phyloP scores from a whole-genome alignment of 2,888 invertebrate genomes.

The Zele albiditarsus region DNA sequence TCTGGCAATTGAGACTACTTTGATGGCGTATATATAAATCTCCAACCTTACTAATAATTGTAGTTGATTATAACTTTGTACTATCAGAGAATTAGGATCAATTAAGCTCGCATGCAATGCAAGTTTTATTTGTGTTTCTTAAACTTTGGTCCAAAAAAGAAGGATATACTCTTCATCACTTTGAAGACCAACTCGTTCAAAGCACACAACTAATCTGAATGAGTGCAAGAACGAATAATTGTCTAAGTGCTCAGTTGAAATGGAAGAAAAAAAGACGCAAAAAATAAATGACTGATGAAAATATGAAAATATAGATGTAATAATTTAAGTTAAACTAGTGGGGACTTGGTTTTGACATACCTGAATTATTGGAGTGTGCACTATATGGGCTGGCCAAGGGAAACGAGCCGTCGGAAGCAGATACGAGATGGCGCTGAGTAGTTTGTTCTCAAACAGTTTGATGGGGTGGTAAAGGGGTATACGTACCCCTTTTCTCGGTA shows the following conservation, averaged over 20 bases:
- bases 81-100: too few species aligned
- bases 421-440: conserved; percentile 52
- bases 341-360: conserved; percentile 61
- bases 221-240: neutral
- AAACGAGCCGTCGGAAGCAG: conserved; percentile 59
- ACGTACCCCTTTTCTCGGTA: neutral
- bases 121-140: too few species aligned
- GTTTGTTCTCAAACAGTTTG: conserved; percentile 15
- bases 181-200: too few species aligned
- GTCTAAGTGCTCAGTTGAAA: conserved; percentile 23
- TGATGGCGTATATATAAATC: too few species aligned
- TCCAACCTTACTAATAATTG: too few species aligned
- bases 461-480: neutral
- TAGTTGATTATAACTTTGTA: too few species aligned
- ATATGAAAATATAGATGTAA: conserved; percentile 31
- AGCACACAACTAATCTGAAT: too few species aligned
- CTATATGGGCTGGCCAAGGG: conserved; percentile 17
- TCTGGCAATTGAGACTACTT: too few species aligned
- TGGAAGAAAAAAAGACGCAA: conserved; percentile 8
- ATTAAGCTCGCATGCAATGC: too few species aligned
- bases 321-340: conserved; percentile 24
- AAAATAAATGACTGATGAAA: conserved; percentile 34
- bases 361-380: conserved; percentile 65
- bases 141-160: too few species aligned
- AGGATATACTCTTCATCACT: too few species aligned